Evolutionary conservation across 2,113 vertebrate genomes (phyloP), one percentile per base, ranked within the genome.

Genomic region (Zapornia atra): DNA sequence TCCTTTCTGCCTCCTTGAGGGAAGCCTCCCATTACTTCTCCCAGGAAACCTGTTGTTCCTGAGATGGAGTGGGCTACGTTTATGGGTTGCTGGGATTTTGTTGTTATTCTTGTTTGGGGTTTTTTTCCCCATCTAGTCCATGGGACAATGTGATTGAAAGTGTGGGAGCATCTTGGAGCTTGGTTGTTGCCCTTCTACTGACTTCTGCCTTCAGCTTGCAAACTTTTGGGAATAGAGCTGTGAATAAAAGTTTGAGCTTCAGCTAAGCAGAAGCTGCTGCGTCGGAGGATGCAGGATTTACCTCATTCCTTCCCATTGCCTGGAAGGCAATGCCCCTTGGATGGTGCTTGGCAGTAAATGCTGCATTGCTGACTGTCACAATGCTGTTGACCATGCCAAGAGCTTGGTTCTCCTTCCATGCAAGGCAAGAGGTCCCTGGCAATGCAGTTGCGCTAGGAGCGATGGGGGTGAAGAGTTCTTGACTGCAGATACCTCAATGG

Each of bases 1-100:
- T 92, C 84, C 88, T 83, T 86, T 82, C 92, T 94, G 83, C 82
- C 29, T 92, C 60, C 88, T 84, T 10, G 38, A 50, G 56, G 64
- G 82, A 92, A 88, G 48, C 16, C 59, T 54, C 76, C 66, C 26
- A 9, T 29, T 34, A 11, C 61, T 83, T 78, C 44, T 90, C 64
- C 44, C 72, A 46, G 65, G 71, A 84, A 88, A 76, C 33, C 46
- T 81, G 76, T 53, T 76, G 89, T 4, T 84, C 80, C 40, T 31
- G 51, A 60, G 61, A 25, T 66, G 51, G 20, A 60, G 15, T 8
- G 36, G 72, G 17, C 2, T n/a, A 68, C 28, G 4, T 36, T 65
- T 15, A 12, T 6, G 33, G 17, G 6, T 26, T 50, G 12, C 2
- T 29, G 31, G 12, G 33, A 31, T 46, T 24, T 15, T 6, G 12